Percentiles rank a stretch among this genome's conserved stretches.
phyloP scores from a whole-genome alignment of 2,113 vertebrate genomes.

The Campylomormyrus numenius region DNA sequence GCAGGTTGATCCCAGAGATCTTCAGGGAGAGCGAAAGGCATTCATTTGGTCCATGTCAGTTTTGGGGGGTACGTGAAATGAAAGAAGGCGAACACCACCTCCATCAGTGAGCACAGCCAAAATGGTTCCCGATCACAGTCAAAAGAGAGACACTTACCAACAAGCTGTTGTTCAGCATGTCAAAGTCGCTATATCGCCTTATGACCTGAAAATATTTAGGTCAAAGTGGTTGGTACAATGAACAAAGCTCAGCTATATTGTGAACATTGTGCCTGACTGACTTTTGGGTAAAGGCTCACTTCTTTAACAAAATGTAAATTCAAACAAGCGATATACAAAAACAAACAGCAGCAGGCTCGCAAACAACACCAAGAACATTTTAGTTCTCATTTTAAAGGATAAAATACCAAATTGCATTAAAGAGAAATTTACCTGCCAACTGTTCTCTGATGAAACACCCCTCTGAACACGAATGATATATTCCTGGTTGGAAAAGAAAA shows the following conservation, averaged over 20 bases:
- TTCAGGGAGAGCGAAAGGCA: conserved; percentile 39
- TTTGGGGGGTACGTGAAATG: background rate
- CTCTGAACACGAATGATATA: conserved; percentile 95
- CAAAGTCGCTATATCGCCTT: conserved; percentile 95
- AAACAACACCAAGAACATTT: background rate
- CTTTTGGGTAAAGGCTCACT: background rate
- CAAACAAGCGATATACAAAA: background rate
- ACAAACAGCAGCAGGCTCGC: background rate
- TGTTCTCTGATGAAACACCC: conserved; percentile 86
- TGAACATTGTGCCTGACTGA: background rate
- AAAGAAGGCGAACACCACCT: background rate
- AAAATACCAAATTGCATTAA: background rate
- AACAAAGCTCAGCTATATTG: background rate
- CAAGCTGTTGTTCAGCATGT: conserved; percentile 84
- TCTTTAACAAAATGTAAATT: background rate
- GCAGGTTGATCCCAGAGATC: conserved; percentile 82
- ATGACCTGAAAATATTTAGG: conserved; percentile 71
- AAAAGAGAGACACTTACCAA: conserved; percentile 68
- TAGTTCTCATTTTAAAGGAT: background rate
- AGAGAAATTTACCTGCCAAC: conserved; percentile 81
- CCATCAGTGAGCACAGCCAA: too few relatives aligned
- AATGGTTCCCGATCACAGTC: background rate
- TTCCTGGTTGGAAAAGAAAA: conserved; percentile 61
- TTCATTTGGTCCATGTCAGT: background rate
- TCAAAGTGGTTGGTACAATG: background rate